Percentiles rank a stretch among this genome's conserved stretches.
These are phyloP conservation scores for Drosophila diplacantha DNA, from an alignment of 2,888 invertebrate genomes.

Conservation along the genomic window DNA sequence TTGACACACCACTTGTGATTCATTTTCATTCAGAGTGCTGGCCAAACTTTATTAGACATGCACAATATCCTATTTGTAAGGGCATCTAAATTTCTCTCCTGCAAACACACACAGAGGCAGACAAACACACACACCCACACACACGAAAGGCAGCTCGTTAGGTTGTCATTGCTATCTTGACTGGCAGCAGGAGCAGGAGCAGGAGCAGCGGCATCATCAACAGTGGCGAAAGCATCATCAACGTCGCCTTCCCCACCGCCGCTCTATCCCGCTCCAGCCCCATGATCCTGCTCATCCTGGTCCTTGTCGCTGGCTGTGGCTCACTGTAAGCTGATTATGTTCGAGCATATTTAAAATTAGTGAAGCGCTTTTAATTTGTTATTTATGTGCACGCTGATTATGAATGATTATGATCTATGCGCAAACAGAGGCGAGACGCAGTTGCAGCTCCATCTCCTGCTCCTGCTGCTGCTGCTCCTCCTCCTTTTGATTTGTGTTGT, in stretches of 20 bases:
- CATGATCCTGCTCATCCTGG: conserved; percentile 7
- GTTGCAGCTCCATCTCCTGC: conserved; percentile 23
- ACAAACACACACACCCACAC: conserved; percentile 29
- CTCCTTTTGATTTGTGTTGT: conserved; percentile 64
- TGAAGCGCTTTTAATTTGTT: conserved; percentile 73
- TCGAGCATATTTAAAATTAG: conserved; percentile 73
- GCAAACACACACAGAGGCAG: conserved; percentile 8
- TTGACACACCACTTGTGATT: too few species aligned
- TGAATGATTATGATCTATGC: conserved; percentile 73
- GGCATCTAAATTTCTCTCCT: conserved; percentile 31
- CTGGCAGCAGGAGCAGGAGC: conserved; percentile 51
- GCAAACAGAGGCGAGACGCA: conserved; percentile 48
- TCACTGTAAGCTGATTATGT: conserved; percentile 68
- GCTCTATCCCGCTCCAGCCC: background rate
- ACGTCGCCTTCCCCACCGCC: conserved; percentile 18
- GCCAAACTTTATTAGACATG: conserved; percentile 1
- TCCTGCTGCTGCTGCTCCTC: conserved; percentile 31
- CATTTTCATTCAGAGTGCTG: too few species aligned
- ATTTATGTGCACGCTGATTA: conserved; percentile 73
- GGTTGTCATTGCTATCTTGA: conserved; percentile 69
- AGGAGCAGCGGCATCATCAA: conserved; percentile 29
- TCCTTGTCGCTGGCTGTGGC: conserved; percentile 21
- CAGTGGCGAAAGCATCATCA: conserved; percentile 44
- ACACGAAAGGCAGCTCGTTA: conserved; percentile 66
- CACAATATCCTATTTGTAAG: conserved; percentile 18